Percentiles rank a stretch among this genome's conserved stretches.
Conservation (phyloP, 2,113 vertebrate genomes). For the Hyaena hyaena region DNA sequence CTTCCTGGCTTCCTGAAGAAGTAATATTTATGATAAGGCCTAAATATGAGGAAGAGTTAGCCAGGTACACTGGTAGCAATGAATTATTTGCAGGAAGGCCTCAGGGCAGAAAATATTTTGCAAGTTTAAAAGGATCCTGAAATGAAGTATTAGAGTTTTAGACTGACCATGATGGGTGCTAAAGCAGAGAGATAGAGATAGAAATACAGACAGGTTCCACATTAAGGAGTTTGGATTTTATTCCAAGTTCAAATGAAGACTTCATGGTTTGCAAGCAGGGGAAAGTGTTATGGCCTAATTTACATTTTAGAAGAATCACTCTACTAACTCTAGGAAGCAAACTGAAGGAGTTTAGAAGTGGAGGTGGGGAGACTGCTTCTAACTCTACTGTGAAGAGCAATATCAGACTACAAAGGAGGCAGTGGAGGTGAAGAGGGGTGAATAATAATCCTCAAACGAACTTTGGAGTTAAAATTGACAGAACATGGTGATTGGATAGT, state of each 20-base stretch:
- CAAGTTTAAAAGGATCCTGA: not conserved
- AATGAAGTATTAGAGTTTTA: not conserved
- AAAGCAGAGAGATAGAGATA: not conserved
- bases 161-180: not conserved
- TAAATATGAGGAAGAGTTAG: not conserved
- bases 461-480: not conserved
- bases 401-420: not conserved
- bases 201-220: not conserved
- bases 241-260: not conserved
- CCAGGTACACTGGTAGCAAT: not conserved
- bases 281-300: not conserved
- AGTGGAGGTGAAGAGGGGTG: not conserved
- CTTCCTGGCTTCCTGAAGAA: not conserved
- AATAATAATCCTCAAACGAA: not conserved
- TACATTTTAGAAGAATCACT: not conserved
- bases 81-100: not conserved
- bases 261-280: not conserved
- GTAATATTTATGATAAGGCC: not conserved
- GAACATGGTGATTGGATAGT: not conserved
- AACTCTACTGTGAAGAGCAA: not conserved
- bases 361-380: not conserved
- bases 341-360: not conserved
- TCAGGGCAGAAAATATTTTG: not conserved
- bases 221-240: slow-evolving; percentile 19
- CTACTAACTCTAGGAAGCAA: not conserved